phyloP scores from a whole-genome alignment of 1,140 invertebrate species.

The Sinella curviseta region DNA sequence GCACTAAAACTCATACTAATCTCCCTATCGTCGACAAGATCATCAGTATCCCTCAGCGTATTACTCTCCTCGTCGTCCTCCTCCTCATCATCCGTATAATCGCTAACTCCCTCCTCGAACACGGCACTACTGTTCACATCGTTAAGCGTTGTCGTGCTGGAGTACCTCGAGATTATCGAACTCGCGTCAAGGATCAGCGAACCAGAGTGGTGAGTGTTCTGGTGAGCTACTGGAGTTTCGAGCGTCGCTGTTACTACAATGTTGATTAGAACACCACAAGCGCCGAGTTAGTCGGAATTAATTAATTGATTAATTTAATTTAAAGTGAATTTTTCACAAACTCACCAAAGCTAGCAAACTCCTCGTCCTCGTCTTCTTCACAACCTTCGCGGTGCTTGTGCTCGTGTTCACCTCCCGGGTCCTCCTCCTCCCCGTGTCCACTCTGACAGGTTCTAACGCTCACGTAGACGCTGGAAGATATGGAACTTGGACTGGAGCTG shows the following conservation, averaged over 20 bases:
- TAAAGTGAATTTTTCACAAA: neutral
- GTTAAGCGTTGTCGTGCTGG: slow-evolving; percentile 2
- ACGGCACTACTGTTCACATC: neutral
- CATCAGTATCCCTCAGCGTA: neutral
- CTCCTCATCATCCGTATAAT: neutral
- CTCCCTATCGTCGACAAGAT: neutral
- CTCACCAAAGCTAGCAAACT: slow-evolving; percentile 2
- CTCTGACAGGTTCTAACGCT: neutral
- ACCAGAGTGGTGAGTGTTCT: no score
- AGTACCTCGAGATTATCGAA: neutral
- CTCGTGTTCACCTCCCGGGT: neutral
- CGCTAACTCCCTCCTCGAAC: neutral
- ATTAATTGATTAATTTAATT: neutral
- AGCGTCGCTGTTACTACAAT: neutral
- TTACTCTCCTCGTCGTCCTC: neutral
- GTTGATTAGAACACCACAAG: neutral
- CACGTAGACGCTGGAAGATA: no score
- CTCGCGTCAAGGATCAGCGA: neutral
- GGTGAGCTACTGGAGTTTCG: no score
- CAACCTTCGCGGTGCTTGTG: neutral
- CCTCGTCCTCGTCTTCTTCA: neutral
- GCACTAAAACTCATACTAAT: no score
- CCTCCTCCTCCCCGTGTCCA: neutral
- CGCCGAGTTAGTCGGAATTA: no score
- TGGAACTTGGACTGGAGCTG: no score